These are phyloP conservation scores for Andrena chrysosceles DNA, from an alignment of 2,888 invertebrate genomes.

Conservation along the genomic window DNA sequence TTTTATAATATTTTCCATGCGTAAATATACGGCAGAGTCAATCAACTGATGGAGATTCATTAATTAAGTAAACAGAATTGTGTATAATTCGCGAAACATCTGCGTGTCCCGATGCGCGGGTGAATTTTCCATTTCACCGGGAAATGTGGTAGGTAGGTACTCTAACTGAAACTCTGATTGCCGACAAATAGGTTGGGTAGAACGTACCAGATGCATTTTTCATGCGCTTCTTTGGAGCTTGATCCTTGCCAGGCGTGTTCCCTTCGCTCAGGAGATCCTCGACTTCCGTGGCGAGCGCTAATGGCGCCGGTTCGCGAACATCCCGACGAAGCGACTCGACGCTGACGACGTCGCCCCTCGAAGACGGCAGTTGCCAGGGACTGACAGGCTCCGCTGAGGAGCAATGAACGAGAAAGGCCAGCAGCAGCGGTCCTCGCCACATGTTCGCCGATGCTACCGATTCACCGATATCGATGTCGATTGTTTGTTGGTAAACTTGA, in stretches of 20 bases:
- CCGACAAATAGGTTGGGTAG: background rate
- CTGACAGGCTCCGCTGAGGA: slow-evolving; percentile 59
- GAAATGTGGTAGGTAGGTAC: too few species aligned
- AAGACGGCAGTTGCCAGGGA: slow-evolving; percentile 58
- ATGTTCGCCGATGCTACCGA: slow-evolving; percentile 49
- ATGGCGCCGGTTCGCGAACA: slow-evolving; percentile 68
- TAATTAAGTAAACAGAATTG: slow-evolving; percentile 7
- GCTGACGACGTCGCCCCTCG: slow-evolving; percentile 59
- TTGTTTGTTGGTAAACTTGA: slow-evolving; percentile 50
- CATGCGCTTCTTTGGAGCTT: slow-evolving; percentile 60
- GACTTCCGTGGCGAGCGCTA: slow-evolving; percentile 62
- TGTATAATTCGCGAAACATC: background rate
- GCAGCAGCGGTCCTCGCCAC: slow-evolving; percentile 54
- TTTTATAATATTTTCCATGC: background rate
- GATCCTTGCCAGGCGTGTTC: slow-evolving; percentile 69
- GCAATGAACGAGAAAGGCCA: slow-evolving; percentile 54
- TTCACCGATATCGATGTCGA: slow-evolving; percentile 58
- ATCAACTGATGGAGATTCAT: background rate
- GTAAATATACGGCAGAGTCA: background rate
- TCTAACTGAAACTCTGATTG: background rate
- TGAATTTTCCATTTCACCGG: background rate
- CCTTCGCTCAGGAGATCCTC: slow-evolving; percentile 74
- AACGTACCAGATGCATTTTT: slow-evolving; percentile 75
- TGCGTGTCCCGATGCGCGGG: background rate
- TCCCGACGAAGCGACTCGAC: slow-evolving; percentile 72